Evolutionary conservation across 2,113 vertebrate genomes (phyloP).

Genomic region (Strix aluco): DNA sequence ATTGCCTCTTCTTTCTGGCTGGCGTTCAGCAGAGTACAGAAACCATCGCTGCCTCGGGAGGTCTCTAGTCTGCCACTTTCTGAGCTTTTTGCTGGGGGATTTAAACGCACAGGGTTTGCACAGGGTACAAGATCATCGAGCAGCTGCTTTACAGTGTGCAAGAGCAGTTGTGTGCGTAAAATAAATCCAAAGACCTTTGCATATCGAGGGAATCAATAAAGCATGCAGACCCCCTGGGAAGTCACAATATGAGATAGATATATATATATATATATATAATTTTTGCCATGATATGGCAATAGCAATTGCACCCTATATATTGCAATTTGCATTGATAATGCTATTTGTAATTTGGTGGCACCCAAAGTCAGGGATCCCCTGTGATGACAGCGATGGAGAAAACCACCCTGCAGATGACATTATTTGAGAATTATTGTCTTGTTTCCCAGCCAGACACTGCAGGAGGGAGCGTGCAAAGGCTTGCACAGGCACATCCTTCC

Average conservation of each 20-base stretch:
- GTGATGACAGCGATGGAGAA: neutral
- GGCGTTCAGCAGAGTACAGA: accelerated
- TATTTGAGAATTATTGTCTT: neutral
- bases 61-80: neutral
- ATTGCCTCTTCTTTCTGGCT: neutral
- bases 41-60: neutral
- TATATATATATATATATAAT: too few relatives aligned
- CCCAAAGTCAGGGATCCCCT: neutral
- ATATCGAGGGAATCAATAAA: accelerated
- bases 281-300: neutral
- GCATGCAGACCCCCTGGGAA: accelerated
- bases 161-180: accelerated
- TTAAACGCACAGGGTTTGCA: accelerated
- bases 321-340: neutral
- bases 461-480: neutral
- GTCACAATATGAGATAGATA: too few relatives aligned
- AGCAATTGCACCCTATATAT: too few relatives aligned
- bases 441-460: accelerated
- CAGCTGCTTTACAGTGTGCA: neutral
- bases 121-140: accelerated
- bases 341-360: neutral
- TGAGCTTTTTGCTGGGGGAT: neutral
- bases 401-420: too few relatives aligned
- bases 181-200: neutral
- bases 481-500: neutral